These are phyloP conservation scores for Gryllus bimaculatus DNA, from an alignment of 1,140 invertebrate species.

Conservation along the genomic window DNA sequence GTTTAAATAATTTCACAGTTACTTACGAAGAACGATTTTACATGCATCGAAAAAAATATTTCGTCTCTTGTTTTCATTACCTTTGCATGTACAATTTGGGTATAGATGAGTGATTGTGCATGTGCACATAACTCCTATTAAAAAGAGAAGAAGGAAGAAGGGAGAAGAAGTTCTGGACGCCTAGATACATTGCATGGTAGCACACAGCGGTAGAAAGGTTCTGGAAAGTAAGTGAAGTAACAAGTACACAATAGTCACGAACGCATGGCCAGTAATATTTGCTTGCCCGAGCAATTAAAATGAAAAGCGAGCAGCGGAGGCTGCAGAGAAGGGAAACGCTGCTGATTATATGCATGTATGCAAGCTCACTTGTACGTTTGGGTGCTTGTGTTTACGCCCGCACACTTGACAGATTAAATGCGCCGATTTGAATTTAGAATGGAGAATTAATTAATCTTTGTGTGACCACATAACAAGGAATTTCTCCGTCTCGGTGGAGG, in stretches of 20 bases:
- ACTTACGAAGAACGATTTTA: too few relatives aligned
- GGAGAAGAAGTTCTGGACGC: too few relatives aligned
- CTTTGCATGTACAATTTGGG: too few relatives aligned
- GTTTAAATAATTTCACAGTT: too few relatives aligned
- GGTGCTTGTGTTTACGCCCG: not conserved
- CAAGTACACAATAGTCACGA: not conserved
- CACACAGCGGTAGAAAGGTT: too few relatives aligned
- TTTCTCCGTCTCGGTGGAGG: not conserved
- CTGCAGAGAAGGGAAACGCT: not conserved
- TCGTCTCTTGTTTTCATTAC: too few relatives aligned
- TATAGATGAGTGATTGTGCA: too few relatives aligned
- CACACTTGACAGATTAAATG: slow-evolving; percentile 14
- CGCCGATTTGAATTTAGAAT: slow-evolving; percentile 22
- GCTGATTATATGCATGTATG: not conserved
- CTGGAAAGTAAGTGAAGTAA: too few relatives aligned
- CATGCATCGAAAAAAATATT: too few relatives aligned
- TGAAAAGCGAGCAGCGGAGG: not conserved
- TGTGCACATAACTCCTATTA: too few relatives aligned
- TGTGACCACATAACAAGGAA: slow-evolving; percentile 13
- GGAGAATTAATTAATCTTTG: slow-evolving; percentile 22
- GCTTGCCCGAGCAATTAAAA: slow-evolving; percentile 13
- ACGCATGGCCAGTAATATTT: not conserved
- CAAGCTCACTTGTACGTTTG: slow-evolving; percentile 1
- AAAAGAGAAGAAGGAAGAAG: not conserved
- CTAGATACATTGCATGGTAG: too few relatives aligned